Evolutionary conservation across 1,140 invertebrate species (phyloP).

Genomic region (Radopholus similis): DNA sequence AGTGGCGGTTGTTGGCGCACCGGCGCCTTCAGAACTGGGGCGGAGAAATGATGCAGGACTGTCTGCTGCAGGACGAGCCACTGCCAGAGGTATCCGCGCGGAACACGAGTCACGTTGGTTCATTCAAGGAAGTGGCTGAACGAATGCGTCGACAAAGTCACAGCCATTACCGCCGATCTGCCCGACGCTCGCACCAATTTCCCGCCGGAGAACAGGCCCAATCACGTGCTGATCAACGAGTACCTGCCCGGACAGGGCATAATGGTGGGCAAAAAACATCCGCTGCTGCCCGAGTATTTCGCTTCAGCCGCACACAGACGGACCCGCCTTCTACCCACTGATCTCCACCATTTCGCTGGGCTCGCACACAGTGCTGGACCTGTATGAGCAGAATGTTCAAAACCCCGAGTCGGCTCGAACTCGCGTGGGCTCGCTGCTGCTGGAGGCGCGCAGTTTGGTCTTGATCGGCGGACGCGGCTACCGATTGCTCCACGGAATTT

Average conservation of each 20-base stretch:
- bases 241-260: constrained; percentile 88
- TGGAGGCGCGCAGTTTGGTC: constrained; percentile 82
- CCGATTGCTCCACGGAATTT: constrained; percentile 82
- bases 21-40: constrained; percentile 92
- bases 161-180: background rate
- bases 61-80: constrained; percentile 39
- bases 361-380: constrained; percentile 81
- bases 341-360: constrained; percentile 87
- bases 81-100: constrained; percentile 44
- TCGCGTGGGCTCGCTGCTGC: constrained; percentile 67
- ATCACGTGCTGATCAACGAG: constrained; percentile 94
- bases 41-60: constrained; percentile 46
- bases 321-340: constrained; percentile 83
- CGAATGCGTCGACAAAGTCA: constrained; percentile 9
- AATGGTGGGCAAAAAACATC: constrained; percentile 65
- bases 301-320: constrained; percentile 82
- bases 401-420: constrained; percentile 33
- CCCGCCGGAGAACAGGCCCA: constrained; percentile 70
- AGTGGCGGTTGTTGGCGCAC: constrained; percentile 88
- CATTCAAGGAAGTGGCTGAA: constrained; percentile 12
- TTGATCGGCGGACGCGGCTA: constrained; percentile 80
- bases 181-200: constrained; percentile 63
- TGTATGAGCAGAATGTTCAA: constrained; percentile 66
- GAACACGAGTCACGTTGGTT: background rate
- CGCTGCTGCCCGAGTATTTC: constrained; percentile 8